Base-by-base conservation (phyloP, 2,797 vertebrate genomes). In the Leptodactylus fallax region DNA sequence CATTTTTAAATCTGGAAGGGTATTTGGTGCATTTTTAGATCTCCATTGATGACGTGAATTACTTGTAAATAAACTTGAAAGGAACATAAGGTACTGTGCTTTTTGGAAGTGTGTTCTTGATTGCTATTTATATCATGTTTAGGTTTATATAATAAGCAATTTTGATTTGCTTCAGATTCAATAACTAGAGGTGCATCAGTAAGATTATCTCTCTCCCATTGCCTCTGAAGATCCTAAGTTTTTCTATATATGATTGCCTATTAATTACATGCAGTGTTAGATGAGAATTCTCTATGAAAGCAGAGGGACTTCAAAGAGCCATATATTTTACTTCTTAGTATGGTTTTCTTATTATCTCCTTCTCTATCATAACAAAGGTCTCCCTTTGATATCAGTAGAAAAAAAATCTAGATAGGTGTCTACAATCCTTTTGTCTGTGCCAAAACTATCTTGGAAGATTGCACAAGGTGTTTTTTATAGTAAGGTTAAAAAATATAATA, bases 11-110 rank as follows among this genome's bases (percentile, higher is more conserved):
- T 80, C 16, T 16, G 3, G 2, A 12, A 45, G 1, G 6, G 16
- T 45, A 19, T 23, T n/a, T 77, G 19, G 21, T 77, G 19, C 21
- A 53, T 81, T 36, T 72, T 14, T 72, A n/a, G 10, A 84, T 60
- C 55, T 85, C n/a, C 56, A 65, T 21, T 85, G 6, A 61, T 77
- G 16, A 74, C 51, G 55, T 84, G 55, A 58, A 74, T 60, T 84
- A 74, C 36, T 47, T 85, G 83, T 85, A 47, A 17, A 79, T 67
- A 79, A 45, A 87, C 81, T 87, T 83, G 72, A 87, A 87, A 78
- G 25, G 51, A 83, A 79, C 69, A 58, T 55, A 63, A 69, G 79
- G 71, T 83, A 87, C 86, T 83, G 86, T 83, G 72, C 72, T 79
- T 67, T 58, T 60, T 61, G 82, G 72, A 84, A 84, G 53, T 84